A percentile compares a stretch with the other conserved stretches of the same genome.
Conservation (phyloP, 92 coral and sea anemone species). For the Zoanthus sansibaricus region DNA sequence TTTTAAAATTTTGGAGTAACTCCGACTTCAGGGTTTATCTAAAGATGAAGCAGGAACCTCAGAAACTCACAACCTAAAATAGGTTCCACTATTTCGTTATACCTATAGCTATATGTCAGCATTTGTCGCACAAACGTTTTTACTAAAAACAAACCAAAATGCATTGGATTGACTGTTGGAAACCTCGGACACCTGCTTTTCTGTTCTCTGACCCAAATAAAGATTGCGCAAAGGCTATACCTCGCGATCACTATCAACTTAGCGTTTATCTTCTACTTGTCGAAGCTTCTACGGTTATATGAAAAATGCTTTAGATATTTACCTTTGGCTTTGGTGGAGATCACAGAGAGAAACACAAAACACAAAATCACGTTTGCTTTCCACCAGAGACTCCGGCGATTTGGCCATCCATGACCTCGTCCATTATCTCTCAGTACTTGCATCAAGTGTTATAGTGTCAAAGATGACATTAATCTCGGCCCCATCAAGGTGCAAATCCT, state of each 20-base stretch:
- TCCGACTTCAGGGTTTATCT: no score
- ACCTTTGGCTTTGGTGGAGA: slow-evolving; percentile 17
- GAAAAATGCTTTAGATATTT: neutral
- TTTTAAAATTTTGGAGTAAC: no score
- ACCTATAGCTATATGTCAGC: no score
- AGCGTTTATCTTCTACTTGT: neutral
- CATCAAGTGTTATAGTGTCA: slow-evolving; percentile 36
- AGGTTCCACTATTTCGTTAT: no score
- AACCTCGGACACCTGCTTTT: neutral
- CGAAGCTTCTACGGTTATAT: neutral
- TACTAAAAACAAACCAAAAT: neutral
- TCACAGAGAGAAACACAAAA: neutral
- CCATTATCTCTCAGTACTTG: slow-evolving; percentile 46
- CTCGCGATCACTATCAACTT: neutral
- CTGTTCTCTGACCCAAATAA: slow-evolving; percentile 40
- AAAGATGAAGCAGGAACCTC: no score
- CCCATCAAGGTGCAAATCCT: slow-evolving; percentile 15
- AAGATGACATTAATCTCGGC: slow-evolving; percentile 26
- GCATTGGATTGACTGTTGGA: slow-evolving; percentile 3
- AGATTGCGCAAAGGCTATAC: neutral
- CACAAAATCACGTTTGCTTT: slow-evolving; percentile 14
- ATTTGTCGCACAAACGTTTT: neutral
- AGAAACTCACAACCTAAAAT: no score
- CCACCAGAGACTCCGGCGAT: slow-evolving; percentile 42
- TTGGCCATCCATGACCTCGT: slow-evolving; percentile 48